Evolutionary conservation across 92 coral and sea anemone species (phyloP).

Genomic region (Paragorgia papillata): DNA sequence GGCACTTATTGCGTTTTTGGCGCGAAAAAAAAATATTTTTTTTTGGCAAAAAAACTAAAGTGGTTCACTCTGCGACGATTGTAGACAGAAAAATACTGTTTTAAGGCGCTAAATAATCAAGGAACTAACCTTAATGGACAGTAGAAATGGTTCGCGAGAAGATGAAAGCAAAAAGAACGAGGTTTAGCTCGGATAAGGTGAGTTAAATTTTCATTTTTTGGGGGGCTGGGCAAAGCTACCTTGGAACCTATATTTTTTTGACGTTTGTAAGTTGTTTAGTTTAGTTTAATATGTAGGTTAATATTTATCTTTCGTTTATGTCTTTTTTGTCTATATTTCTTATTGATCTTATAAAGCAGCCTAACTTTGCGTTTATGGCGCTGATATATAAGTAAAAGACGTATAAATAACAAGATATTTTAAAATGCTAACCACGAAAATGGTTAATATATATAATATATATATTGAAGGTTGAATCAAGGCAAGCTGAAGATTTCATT

Average conservation of each 20-base stretch:
- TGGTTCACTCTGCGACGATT: neutral
- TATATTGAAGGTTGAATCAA: neutral
- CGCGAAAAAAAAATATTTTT: conserved; percentile 16
- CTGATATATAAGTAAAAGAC: no score
- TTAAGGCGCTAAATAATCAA: neutral
- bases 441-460: no score
- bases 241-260: neutral
- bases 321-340: no score
- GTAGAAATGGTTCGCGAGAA: conserved; percentile 35
- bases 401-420: no score
- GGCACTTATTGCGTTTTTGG: no score
- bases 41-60: neutral
- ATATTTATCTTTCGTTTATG: no score
- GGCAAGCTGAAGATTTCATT: neutral
- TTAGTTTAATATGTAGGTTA: no score
- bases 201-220: neutral
- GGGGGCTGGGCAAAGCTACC: neutral
- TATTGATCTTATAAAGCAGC: no score
- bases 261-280: no score
- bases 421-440: no score
- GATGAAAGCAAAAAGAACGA: conserved; percentile 19
- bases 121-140: conserved; percentile 4
- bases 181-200: conserved; percentile 21
- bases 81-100: neutral
- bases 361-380: no score